These are phyloP conservation scores for Microctonus hyperodae DNA, from an alignment of 2,888 invertebrate genomes.

Conservation along the genomic window DNA sequence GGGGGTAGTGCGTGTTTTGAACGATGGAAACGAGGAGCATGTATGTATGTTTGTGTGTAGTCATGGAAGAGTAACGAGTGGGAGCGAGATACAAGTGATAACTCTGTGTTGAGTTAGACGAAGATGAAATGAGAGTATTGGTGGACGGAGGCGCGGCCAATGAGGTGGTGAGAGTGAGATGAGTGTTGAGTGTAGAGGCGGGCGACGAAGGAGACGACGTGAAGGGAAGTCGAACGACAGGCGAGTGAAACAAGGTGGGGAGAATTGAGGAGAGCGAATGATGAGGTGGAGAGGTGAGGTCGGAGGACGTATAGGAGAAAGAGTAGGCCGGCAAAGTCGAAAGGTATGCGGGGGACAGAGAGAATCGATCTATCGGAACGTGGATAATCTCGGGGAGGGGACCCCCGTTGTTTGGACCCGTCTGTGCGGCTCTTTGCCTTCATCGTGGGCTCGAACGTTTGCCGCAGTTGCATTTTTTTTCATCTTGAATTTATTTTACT, in stretches of 20 bases:
- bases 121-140: slow-evolving; percentile 26
- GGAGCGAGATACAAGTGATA: slow-evolving; percentile 8
- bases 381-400: slow-evolving; percentile 43
- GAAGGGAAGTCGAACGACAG: slow-evolving; percentile 19
- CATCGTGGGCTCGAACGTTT: slow-evolving; percentile 34
- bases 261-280: slow-evolving; percentile 25
- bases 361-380: slow-evolving; percentile 59
- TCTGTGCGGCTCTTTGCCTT: slow-evolving; percentile 47
- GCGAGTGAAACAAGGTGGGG: background rate
- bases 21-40: background rate
- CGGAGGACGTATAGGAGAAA: slow-evolving; percentile 27
- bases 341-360: slow-evolving; percentile 57
- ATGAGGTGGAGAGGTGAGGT: slow-evolving; percentile 45
- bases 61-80: background rate
- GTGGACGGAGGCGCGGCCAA: slow-evolving; percentile 38
- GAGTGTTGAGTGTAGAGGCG: slow-evolving; percentile 25
- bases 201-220: slow-evolving; percentile 37
- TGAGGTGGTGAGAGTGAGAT: slow-evolving; percentile 29
- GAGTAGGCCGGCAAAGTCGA: slow-evolving; percentile 37
- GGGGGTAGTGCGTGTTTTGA: slow-evolving; percentile 17
- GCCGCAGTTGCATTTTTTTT: slow-evolving; percentile 12
- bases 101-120: slow-evolving; percentile 6
- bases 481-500: background rate
- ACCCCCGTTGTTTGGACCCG: slow-evolving; percentile 49
- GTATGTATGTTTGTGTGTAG: background rate